Evolutionary conservation across 2,797 vertebrate genomes (phyloP).

Genomic region (Bradypodion ventrale): DNA sequence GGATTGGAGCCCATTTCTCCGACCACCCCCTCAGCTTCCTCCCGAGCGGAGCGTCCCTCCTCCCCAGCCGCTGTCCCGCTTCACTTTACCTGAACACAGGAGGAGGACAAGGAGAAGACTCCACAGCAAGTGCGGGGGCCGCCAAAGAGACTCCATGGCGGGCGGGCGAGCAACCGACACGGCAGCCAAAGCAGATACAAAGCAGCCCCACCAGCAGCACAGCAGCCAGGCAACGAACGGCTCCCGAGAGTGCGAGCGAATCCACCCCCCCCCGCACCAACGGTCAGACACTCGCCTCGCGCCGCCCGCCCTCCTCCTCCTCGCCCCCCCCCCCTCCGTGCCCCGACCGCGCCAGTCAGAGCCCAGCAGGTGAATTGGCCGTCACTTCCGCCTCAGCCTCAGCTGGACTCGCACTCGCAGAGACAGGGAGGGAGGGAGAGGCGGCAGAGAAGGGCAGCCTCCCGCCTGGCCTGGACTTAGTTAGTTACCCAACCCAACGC

Average conservation of each 20-base stretch:
- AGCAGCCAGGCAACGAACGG: no score
- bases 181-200: not conserved
- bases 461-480: not conserved
- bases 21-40: not conserved
- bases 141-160: slow-evolving; percentile 39
- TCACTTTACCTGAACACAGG: slow-evolving; percentile 28
- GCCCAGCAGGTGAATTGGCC: slow-evolving; percentile 71
- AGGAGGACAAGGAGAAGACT: not conserved
- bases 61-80: not conserved
- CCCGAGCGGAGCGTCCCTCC: not conserved
- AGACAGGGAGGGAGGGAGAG: not conserved
- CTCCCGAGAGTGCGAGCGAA: not conserved
- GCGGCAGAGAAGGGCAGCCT: not conserved
- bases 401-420: not conserved
- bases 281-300: not conserved
- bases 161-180: no score
- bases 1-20: not conserved
- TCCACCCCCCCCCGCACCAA: no score
- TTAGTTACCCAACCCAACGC: not conserved
- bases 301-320: not conserved
- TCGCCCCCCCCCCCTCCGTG: not conserved
- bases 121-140: not conserved
- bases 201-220: no score
- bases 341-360: slow-evolving; percentile 39
- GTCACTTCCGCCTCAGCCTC: slow-evolving; percentile 66